Percentiles rank a stretch among this genome's conserved stretches.
Conservation (phyloP, 2,113 vertebrate species). For the Tangachromis dhanisi region DNA sequence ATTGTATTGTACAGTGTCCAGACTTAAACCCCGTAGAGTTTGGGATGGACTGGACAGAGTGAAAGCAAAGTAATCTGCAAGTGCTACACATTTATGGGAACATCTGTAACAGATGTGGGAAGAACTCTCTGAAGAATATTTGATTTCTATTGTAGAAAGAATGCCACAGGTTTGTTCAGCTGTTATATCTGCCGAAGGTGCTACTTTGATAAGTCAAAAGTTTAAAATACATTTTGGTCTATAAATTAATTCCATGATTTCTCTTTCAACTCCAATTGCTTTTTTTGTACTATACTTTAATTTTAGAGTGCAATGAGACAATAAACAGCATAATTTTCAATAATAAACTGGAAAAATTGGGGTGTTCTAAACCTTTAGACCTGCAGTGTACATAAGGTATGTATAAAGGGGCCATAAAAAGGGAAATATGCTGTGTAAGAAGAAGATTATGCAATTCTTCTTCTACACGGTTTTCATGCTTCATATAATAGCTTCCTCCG, state of each 20-base stretch:
- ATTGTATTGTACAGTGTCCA: background rate
- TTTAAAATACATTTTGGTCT: background rate
- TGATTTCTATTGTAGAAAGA: background rate
- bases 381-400: background rate
- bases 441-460: background rate
- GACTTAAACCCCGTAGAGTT: background rate
- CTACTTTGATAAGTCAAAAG: background rate
- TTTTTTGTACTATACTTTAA: background rate
- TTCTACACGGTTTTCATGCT: background rate
- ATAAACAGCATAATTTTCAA: background rate
- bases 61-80: background rate
- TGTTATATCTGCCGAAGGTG: background rate
- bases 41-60: background rate
- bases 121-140: background rate
- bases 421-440: background rate
- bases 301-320: background rate
- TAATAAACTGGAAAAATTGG: background rate
- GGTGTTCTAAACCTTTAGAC: background rate
- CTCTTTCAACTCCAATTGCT: background rate
- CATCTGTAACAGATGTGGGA: background rate
- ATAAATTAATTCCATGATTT: background rate
- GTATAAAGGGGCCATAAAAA: background rate
- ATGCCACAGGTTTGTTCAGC: background rate
- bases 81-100: background rate
- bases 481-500: background rate